Percentiles rank a stretch among this genome's conserved stretches.
These are phyloP conservation scores for Sebastes nivosus DNA, from an alignment of 2,797 vertebrate species.

Conservation along the genomic window DNA sequence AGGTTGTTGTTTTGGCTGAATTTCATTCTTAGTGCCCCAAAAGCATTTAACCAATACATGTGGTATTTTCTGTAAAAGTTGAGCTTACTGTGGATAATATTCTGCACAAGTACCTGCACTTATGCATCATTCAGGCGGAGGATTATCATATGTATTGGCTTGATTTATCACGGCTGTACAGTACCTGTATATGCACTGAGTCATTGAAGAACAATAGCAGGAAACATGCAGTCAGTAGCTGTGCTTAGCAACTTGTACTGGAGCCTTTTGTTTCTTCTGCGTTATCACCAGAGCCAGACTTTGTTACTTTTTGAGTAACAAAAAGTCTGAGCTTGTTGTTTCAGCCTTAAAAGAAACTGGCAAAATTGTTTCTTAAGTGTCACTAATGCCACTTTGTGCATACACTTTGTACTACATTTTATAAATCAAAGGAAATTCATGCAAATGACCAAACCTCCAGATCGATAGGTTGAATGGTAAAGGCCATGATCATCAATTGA, in stretches of 20 bases:
- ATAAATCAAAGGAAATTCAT: slow-evolving; percentile 12
- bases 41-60: not conserved
- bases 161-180: slow-evolving; percentile 6
- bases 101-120: not conserved
- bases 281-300: slow-evolving; percentile 9
- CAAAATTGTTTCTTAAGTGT: not conserved
- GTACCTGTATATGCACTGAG: not conserved
- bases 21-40: not conserved
- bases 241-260: not conserved
- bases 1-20: not conserved
- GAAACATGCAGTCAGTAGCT: not conserved
- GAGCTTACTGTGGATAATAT: not conserved
- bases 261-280: slow-evolving; percentile 7
- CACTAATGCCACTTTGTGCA: not conserved
- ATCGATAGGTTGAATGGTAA: slow-evolving; percentile 13
- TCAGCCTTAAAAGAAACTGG: not conserved
- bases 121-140: not conserved
- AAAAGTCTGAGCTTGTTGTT: not conserved
- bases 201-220: slow-evolving; percentile 7
- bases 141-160: slow-evolving; percentile 14
- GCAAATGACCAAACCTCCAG: not conserved
- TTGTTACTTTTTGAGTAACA: not conserved
- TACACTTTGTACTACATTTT: not conserved
- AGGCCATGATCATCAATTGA: slow-evolving; percentile 23
- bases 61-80: slow-evolving; percentile 8